Evolutionary conservation across 1,140 invertebrate genomes (phyloP).

Genomic region (Papilio glaucus): DNA sequence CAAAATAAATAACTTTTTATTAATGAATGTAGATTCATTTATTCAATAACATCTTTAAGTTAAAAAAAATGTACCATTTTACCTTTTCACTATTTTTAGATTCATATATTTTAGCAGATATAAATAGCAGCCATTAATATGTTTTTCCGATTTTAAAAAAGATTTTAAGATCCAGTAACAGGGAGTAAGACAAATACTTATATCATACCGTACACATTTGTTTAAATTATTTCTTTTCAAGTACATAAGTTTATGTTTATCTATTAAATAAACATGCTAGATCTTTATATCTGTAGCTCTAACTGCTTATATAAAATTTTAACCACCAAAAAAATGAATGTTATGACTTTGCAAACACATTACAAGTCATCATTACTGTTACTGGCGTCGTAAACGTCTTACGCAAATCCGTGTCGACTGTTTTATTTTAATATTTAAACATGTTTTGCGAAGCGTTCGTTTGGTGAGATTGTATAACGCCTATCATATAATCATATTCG

Average conservation of each 20-base stretch:
- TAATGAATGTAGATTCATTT: not conserved
- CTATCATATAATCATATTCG: constrained; percentile 23
- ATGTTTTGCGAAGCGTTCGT: not conserved
- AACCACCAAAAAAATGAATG: not conserved
- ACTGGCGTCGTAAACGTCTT: not conserved
- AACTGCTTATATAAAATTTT: not conserved
- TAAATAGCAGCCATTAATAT: too few relatives aligned
- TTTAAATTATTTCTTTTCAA: not conserved
- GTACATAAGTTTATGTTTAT: not conserved
- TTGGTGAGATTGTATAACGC: not conserved
- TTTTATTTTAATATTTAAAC: not conserved
- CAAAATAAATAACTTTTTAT: not conserved
- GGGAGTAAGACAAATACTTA: not conserved
- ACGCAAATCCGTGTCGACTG: not conserved
- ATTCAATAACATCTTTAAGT: not conserved
- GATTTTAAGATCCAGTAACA: too few relatives aligned
- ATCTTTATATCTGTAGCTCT: not conserved
- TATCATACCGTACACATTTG: not conserved
- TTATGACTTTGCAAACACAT: not conserved
- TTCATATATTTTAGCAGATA: too few relatives aligned
- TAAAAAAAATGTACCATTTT: too few relatives aligned
- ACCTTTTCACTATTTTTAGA: too few relatives aligned
- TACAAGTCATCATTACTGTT: constrained; percentile 2
- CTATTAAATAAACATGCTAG: not conserved
- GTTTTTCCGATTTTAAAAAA: too few relatives aligned